Conservation (phyloP, 2,888 invertebrate genomes). For the Tricholauxania praeusta region DNA sequence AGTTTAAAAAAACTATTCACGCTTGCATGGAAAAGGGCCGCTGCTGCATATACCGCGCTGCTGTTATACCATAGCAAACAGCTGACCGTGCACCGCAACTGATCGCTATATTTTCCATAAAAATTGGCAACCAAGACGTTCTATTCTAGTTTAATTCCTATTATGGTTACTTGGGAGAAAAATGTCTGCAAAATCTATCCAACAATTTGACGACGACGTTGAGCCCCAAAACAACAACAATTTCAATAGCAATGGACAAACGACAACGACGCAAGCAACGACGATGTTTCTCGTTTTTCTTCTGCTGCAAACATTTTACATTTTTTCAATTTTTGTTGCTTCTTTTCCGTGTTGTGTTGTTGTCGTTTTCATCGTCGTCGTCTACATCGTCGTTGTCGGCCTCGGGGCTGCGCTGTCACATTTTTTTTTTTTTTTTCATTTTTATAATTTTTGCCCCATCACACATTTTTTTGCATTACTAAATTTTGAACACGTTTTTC, state of each 20-base stretch:
- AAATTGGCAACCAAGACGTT: no score
- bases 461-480: slow-evolving; percentile 50
- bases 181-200: no score
- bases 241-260: slow-evolving; percentile 20
- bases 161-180: no score
- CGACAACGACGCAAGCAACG: slow-evolving; percentile 23
- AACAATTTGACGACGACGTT: neutral
- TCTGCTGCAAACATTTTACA: slow-evolving; percentile 14
- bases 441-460: slow-evolving; percentile 43
- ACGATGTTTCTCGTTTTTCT: slow-evolving; percentile 23
- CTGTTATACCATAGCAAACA: no score
- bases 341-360: slow-evolving; percentile 29
- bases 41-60: no score
- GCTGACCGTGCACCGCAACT: no score
- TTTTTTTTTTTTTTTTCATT: slow-evolving; percentile 44
- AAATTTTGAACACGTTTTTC: slow-evolving; percentile 57
- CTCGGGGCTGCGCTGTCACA: slow-evolving; percentile 40
- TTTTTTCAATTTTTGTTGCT: slow-evolving; percentile 26
- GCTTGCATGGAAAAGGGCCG: no score
- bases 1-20: no score
- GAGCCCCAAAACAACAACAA: slow-evolving; percentile 12
- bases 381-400: slow-evolving; percentile 47
- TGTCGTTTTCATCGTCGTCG: slow-evolving; percentile 49
- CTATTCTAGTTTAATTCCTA: no score
- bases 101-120: no score